These are phyloP conservation scores for Pyralis farinalis DNA, from an alignment of 2,888 invertebrate genomes.

Conservation along the genomic window DNA sequence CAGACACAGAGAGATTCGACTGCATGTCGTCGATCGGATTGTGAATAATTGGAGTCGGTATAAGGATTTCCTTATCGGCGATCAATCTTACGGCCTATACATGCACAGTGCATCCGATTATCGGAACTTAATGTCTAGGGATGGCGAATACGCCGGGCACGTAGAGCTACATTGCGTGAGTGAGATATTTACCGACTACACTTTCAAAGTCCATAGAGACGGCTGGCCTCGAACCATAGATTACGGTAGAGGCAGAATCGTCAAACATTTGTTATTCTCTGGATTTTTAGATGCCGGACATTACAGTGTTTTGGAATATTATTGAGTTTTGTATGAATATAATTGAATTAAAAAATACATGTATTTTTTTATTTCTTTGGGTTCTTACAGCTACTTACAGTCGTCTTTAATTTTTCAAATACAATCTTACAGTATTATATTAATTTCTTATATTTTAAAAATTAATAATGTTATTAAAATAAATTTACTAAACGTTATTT, in stretches of 20 bases:
- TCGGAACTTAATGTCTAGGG: slow-evolving; percentile 49
- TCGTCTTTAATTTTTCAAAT: too few species aligned
- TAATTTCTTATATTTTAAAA: too few species aligned
- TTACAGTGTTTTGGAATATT: slow-evolving; percentile 63
- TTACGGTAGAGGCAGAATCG: slow-evolving; percentile 52
- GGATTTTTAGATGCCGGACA: slow-evolving; percentile 66
- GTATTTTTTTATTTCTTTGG: too few species aligned
- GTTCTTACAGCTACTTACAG: too few species aligned
- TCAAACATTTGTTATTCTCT: slow-evolving; percentile 62
- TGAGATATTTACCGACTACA: slow-evolving; percentile 53
- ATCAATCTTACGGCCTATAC: slow-evolving; percentile 50
- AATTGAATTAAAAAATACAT: too few species aligned
- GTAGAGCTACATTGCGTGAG: slow-evolving; percentile 62
- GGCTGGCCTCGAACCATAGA: slow-evolving; percentile 50
- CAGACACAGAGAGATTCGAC: slow-evolving; percentile 54
- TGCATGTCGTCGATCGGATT: slow-evolving; percentile 53
- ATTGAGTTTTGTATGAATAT: slow-evolving; percentile 21
- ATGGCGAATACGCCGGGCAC: slow-evolving; percentile 68
- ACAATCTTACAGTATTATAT: too few species aligned
- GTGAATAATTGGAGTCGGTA: slow-evolving; percentile 57
- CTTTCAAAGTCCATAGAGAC: slow-evolving; percentile 59
- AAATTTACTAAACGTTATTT: too few species aligned
- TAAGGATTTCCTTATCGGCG: slow-evolving; percentile 67
- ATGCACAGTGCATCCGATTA: slow-evolving; percentile 45
- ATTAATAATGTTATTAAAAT: too few species aligned